Percentiles rank a stretch among this genome's conserved stretches.
phyloP scores from a whole-genome alignment of 2,888 invertebrate species.

The Byasa hedistus region DNA sequence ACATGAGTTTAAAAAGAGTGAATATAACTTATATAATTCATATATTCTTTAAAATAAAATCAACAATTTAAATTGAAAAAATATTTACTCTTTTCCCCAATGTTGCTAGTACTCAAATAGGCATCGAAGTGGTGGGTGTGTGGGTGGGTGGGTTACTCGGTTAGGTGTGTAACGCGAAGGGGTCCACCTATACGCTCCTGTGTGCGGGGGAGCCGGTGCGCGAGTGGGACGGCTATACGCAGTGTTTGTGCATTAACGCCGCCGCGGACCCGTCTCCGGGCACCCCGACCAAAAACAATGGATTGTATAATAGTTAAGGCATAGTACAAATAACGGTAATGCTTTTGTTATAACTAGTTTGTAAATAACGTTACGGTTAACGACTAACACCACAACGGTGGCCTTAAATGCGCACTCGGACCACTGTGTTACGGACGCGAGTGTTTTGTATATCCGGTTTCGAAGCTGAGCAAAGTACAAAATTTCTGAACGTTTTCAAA shows the following conservation, averaged over 20 bases:
- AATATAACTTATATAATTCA: too few relatives aligned
- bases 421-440: constrained; percentile 27
- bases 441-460: constrained; percentile 21
- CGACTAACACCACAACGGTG: constrained; percentile 59
- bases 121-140: too few relatives aligned
- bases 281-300: constrained; percentile 46
- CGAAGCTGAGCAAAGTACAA: constrained; percentile 73
- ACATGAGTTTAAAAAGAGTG: too few relatives aligned
- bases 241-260: constrained; percentile 9
- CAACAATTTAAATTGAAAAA: too few relatives aligned
- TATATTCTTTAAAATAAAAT: too few relatives aligned
- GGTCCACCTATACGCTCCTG: too few relatives aligned
- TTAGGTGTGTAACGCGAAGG: too few relatives aligned
- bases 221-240: constrained; percentile 5
- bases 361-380: constrained; percentile 51
- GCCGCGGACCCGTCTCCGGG: constrained; percentile 1
- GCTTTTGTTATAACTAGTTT: constrained; percentile 49
- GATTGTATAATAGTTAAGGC: constrained; percentile 52
- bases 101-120: too few relatives aligned
- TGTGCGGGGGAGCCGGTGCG: not conserved
- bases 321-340: constrained; percentile 67
- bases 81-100: too few relatives aligned
- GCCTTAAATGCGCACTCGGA: constrained; percentile 53
- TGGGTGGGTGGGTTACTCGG: too few relatives aligned
- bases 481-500: constrained; percentile 65